Conservation (phyloP, 2,888 invertebrate species). For the Plagodis pulveraria region DNA sequence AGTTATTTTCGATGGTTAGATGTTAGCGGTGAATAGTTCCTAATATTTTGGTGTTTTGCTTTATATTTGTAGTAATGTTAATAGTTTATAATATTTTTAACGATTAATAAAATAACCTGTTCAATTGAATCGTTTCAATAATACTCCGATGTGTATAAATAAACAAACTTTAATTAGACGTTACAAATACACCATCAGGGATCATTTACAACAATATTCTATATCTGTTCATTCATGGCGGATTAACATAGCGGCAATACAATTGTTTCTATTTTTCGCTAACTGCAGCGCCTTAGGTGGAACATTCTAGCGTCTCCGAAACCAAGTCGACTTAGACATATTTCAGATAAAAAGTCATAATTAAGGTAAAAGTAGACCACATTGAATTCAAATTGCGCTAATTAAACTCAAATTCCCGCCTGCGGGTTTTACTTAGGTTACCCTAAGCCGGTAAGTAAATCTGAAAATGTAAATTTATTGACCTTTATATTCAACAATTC, state of each 20-base stretch:
- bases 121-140: conserved; percentile 8
- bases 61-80: conserved; percentile 35
- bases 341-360: no score
- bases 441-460: no score
- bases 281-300: no score
- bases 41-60: conserved; percentile 37
- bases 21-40: conserved; percentile 44
- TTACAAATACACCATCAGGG: conserved; percentile 62
- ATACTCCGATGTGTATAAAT: conserved; percentile 60
- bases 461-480: no score
- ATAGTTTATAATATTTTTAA: conserved; percentile 37
- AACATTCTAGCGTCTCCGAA: no score
- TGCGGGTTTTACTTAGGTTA: no score
- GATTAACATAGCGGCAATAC: conserved; percentile 2
- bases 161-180: conserved; percentile 72
- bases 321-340: no score
- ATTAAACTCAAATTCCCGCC: no score
- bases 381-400: no score
- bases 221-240: conserved; percentile 26
- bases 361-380: no score
- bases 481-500: no score
- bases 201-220: conserved; percentile 61
- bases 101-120: conserved; percentile 21
- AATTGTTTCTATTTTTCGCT: no score
- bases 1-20: conserved; percentile 5